Percentiles rank a stretch among this genome's conserved stretches.
phyloP scores from a whole-genome alignment of 2,113 vertebrate genomes.

The Reinhardtius hippoglossoides region DNA sequence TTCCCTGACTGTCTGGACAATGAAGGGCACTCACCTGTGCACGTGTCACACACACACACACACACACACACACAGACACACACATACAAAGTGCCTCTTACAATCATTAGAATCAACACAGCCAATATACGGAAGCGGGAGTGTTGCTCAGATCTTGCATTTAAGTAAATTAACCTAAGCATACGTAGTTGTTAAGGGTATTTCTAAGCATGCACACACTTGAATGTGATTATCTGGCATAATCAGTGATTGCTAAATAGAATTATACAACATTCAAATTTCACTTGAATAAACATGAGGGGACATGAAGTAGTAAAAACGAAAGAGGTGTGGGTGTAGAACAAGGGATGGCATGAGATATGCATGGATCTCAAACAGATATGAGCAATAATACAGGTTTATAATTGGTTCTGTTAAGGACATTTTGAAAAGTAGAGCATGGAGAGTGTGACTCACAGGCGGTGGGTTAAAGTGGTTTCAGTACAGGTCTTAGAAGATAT shows the following conservation, averaged over 20 bases:
- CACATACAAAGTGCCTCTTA: background rate
- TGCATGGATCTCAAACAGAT: too few relatives aligned
- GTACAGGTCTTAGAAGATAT: background rate
- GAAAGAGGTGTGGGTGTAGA: too few relatives aligned
- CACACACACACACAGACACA: too few relatives aligned
- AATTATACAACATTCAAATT: background rate
- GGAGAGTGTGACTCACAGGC: background rate
- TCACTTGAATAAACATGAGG: background rate
- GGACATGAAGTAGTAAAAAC: background rate
- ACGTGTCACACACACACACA: too few relatives aligned
- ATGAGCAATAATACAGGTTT: too few relatives aligned
- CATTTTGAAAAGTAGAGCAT: background rate
- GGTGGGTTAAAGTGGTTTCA: background rate
- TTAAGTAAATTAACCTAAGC: background rate
- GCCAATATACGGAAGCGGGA: background rate
- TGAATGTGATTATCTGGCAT: constrained; percentile 27
- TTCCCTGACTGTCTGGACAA: too few relatives aligned
- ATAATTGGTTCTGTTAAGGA: too few relatives aligned
- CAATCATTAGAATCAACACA: background rate
- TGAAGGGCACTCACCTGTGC: too few relatives aligned
- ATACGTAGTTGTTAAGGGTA: constrained; percentile 4
- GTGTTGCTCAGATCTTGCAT: background rate
- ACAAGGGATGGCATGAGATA: too few relatives aligned
- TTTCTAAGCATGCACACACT: constrained; percentile 8
- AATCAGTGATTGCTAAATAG: constrained; percentile 14